Evolutionary conservation across 2,888 invertebrate genomes (phyloP), one percentile per base, ranked within the genome.

Genomic region (Flexamia atlantica): DNA sequence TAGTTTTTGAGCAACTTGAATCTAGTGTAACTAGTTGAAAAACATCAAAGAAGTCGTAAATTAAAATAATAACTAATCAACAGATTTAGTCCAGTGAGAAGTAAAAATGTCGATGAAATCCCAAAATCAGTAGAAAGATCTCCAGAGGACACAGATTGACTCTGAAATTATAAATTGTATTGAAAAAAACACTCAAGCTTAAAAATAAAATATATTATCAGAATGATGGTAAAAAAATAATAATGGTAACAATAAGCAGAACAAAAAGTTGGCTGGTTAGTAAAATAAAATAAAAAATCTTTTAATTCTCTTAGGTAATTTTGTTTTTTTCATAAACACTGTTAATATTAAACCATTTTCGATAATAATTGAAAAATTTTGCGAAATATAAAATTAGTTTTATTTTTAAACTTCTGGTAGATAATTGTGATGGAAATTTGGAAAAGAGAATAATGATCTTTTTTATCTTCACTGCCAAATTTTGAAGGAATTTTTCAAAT

Each of bases 21-120:
- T 20, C 5, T 23, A 36, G 25, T 20, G n/a, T 28, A 30, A 4
- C 17, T 17, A 30, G 25, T 28, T 25, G 5, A 64, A 30, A 30
- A 30, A 64, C 14, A 12, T 64, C 28, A 70, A 1, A 70, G 40
- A 40, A 36, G 70, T 28, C 40, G 46, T 17, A 76, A 46, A 42
- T 76, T 76, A 76, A 76, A 76, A 30, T 76, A 46, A 46, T 76
- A 76, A 46, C 76, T 46, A 76, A 76, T 50, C 76, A 76, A 40
- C 36, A 76, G 25, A 46, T 40, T 46, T 3, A 42, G 50, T 40
- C 46, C 76, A 9, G 76, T 46, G 40, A 76, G 76, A 36, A 76
- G 42, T 23, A 42, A 23, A 25, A 76, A 76, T 5, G 28, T 76
- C 46, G 76, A 7, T 42, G 76, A 76, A 76, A 76, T 46, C n/a